phyloP scores from a whole-genome alignment of 2,797 vertebrate species.

The Malacoctenus gilli region DNA sequence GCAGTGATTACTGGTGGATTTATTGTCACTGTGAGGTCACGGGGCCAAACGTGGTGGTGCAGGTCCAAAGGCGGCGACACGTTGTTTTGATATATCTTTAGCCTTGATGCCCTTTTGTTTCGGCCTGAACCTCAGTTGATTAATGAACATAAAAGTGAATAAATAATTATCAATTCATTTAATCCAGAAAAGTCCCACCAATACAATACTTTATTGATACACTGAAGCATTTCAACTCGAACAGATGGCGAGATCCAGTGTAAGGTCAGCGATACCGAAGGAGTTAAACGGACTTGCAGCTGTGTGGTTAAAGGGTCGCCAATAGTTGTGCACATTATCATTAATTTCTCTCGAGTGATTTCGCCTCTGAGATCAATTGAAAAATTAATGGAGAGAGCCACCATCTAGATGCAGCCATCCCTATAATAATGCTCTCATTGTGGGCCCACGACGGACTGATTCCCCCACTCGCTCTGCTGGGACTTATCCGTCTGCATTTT shows the following conservation, averaged over 20 bases:
- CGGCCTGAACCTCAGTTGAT: conserved; percentile 26
- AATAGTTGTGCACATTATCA: conserved; percentile 9
- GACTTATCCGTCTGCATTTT: conserved; percentile 8
- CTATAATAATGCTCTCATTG: conserved; percentile 29
- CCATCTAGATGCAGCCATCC: conserved; percentile 47
- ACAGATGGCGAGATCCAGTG: background rate
- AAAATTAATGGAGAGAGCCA: conserved; percentile 45
- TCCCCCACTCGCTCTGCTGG: conserved; percentile 1
- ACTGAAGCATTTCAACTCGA: too few species aligned
- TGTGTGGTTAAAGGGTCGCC: conserved; percentile 14
- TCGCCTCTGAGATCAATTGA: conserved; percentile 43
- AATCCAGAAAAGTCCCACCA: too few species aligned
- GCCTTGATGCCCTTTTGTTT: conserved; percentile 31
- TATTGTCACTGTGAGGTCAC: conserved; percentile 65
- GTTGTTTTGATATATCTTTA: conserved; percentile 40
- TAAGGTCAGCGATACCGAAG: conserved; percentile 1
- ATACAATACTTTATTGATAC: too few species aligned
- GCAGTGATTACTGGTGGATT: conserved; percentile 43
- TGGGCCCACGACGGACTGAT: background rate
- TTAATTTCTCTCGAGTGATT: conserved; percentile 44
- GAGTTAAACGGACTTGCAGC: conserved; percentile 16
- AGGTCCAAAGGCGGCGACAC: conserved; percentile 30
- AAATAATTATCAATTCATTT: too few species aligned
- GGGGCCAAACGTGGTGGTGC: conserved; percentile 10
- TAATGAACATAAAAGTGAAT: too few species aligned